Evolutionary conservation across 2,113 vertebrate species (phyloP).

Genomic region (Vidua macroura): DNA sequence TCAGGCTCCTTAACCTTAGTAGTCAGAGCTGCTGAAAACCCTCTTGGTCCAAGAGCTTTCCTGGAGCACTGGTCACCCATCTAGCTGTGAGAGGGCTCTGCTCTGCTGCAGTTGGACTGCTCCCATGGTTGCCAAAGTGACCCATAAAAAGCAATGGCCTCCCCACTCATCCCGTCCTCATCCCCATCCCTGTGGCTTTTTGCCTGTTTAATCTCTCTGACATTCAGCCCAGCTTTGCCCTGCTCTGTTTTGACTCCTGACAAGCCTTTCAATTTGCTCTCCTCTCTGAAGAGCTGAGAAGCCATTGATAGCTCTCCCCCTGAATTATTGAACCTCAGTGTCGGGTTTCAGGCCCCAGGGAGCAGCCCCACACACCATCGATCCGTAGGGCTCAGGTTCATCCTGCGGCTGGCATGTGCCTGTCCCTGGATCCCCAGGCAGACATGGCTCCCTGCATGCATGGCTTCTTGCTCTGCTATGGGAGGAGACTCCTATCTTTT

Average conservation of each 20-base stretch:
- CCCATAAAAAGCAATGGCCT: background rate
- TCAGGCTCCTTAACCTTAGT: background rate
- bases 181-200: constrained; percentile 23
- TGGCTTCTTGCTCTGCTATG: background rate
- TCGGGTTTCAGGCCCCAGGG: constrained; percentile 77
- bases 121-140: background rate
- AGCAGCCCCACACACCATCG: constrained; percentile 68
- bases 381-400: constrained; percentile 80
- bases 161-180: background rate
- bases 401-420: background rate
- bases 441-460: background rate
- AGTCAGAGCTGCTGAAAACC: background rate
- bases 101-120: background rate
- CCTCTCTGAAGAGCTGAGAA: constrained; percentile 85
- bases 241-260: constrained; percentile 87
- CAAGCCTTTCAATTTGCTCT: constrained; percentile 94
- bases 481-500: background rate
- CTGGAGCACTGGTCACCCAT: background rate
- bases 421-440: background rate
- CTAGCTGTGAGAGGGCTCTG: background rate
- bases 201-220: constrained; percentile 58
- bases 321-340: constrained; percentile 79
- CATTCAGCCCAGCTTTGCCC: constrained; percentile 67
- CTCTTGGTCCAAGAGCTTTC: background rate
- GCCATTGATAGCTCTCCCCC: constrained; percentile 81